These are phyloP conservation scores for Chaunax sp. DNA, from an alignment of 2,797 vertebrate genomes.

Conservation along the genomic window DNA sequence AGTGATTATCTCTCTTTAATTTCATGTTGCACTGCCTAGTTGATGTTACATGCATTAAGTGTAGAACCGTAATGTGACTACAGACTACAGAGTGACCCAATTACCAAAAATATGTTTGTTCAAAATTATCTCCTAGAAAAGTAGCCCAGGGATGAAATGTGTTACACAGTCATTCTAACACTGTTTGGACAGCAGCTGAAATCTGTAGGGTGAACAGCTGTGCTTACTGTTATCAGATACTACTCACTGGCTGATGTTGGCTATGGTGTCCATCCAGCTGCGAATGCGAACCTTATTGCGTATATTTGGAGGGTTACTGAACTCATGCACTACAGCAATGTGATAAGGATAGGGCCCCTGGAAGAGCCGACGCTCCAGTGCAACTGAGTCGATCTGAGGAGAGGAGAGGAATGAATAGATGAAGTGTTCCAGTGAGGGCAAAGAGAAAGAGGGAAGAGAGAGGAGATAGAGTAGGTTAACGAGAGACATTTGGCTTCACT, in stretches of 20 bases:
- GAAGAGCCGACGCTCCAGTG: conserved; percentile 94
- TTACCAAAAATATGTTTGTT: no score
- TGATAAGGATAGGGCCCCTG: conserved; percentile 98
- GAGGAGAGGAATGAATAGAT: neutral
- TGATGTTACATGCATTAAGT: no score
- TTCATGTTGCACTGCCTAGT: no score
- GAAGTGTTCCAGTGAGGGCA: neutral
- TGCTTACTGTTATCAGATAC: neutral
- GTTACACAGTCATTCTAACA: no score
- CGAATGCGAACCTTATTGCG: conserved; percentile 97
- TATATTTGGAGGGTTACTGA: conserved; percentile 97
- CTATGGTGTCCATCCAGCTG: conserved; percentile 99
- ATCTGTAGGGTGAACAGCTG: no score
- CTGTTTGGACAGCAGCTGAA: no score
- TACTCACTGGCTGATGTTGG: conserved; percentile 99
- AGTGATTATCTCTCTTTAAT: no score
- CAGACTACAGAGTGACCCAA: no score
- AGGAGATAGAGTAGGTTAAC: neutral
- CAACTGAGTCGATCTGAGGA: conserved; percentile 91
- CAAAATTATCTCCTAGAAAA: no score
- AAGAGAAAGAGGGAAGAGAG: neutral
- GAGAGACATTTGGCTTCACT: neutral
- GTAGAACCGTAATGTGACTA: no score
- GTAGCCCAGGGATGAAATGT: no score
- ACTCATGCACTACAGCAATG: conserved; percentile 97